Base-by-base conservation (phyloP, 1,140 invertebrate genomes). In the Plectus sambesii region DNA sequence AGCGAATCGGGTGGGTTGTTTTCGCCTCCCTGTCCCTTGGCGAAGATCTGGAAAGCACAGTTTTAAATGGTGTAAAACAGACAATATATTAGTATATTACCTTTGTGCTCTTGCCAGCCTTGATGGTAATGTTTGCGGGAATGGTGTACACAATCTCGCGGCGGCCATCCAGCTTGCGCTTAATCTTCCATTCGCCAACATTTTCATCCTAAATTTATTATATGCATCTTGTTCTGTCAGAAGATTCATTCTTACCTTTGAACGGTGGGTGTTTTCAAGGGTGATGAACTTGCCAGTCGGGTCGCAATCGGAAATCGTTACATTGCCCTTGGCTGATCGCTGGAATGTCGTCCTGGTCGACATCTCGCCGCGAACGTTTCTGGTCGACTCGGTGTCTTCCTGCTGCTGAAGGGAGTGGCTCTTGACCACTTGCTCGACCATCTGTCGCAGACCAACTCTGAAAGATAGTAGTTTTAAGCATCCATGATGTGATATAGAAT, bases 291-390 rank as follows among this genome's bases (percentile, higher is more conserved):
- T 70, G 36, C 72, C 73, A 47, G 69, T 63, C 1, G 69, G 67
- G 42, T 63, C 59, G 26, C 66, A 69, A 52, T 73, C 71, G 39
- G 59, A 53, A 45, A 74, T 72, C 22, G 69, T 60, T 9, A 73
- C 59, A 12, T 56, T 57, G 27, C 55, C 55, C 43, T 72, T 73
- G 20, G 73, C 71, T 23, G 63, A 69, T 49, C 70, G 60, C 54
- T 73, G 71, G 61, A 70, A 74, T 8, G 72, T 73, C 1, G 73
- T 74, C 44, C 70, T 74, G 35, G 71, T 70, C 6, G 66, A 66
- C 30, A 73, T 69, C 47, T 73, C 71, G 5, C 70, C 70, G 37
- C 64, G 50, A 61, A 69, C 70, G 5, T 52, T 42, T 24, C 51
- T 39, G 45, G 23, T 20, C 22, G 30, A 27, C 38, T 45, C 27